These are phyloP conservation scores for Drosophila kohkoa DNA, from an alignment of 1,140 invertebrate genomes.

Conservation along the genomic window DNA sequence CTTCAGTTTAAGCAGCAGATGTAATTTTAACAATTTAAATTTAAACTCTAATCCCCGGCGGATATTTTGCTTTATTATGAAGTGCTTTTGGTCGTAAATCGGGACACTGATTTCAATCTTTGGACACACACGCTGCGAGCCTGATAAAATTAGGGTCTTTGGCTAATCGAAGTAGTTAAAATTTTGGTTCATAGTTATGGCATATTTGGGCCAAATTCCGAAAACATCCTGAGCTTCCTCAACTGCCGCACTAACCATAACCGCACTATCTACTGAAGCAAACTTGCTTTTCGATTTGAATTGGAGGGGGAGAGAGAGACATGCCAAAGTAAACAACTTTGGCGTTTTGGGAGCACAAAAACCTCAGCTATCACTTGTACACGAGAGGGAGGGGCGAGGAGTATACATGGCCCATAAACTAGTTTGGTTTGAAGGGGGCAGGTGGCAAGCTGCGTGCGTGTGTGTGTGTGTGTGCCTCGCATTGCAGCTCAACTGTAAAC, in stretches of 20 bases:
- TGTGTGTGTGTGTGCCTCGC: constrained; percentile 1
- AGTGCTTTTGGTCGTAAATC: background rate
- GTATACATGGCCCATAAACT: constrained; percentile 32
- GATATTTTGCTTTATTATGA: background rate
- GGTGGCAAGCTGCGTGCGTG: constrained; percentile 32
- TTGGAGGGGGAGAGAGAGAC: background rate
- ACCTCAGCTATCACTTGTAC: constrained; percentile 23
- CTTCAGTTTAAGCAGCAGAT: no score
- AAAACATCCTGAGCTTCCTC: constrained; percentile 8
- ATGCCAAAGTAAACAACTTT: constrained; percentile 47
- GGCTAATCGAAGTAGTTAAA: constrained; percentile 61
- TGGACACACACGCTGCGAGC: background rate
- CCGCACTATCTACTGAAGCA: constrained; percentile 45
- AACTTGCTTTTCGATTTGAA: constrained; percentile 60
- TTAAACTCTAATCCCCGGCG: background rate
- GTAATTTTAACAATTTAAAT: background rate
- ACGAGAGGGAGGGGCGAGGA: background rate
- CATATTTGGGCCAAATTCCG: constrained; percentile 51
- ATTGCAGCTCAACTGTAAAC: constrained; percentile 77
- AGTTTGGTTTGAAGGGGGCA: constrained; percentile 23
- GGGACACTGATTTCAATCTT: background rate
- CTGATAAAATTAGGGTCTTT: constrained; percentile 18
- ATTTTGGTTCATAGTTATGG: constrained; percentile 64
- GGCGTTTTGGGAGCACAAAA: constrained; percentile 33
- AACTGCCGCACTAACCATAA: constrained; percentile 43